Conservation (phyloP, 2,113 vertebrate genomes). For the Neodon shergylaensis region DNA sequence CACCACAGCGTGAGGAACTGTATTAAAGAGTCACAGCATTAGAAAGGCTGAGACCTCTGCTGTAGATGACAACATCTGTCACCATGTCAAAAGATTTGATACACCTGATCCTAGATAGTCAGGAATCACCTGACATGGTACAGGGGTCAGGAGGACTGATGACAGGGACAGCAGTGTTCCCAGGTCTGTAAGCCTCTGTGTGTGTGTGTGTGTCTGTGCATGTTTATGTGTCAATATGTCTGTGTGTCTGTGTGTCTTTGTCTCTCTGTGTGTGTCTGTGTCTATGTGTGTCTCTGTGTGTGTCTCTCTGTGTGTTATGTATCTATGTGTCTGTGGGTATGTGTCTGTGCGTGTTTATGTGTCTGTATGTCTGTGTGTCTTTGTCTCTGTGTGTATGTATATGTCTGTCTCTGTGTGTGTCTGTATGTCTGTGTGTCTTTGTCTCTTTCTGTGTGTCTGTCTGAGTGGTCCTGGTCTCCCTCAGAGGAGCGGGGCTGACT, state of each 20-base stretch:
- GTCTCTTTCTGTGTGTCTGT: background rate
- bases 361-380: accelerated
- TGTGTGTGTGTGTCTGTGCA: background rate
- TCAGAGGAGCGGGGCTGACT: background rate
- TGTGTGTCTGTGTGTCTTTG: background rate
- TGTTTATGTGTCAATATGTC: background rate
- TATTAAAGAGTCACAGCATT: background rate
- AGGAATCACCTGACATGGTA: background rate
- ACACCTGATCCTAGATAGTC: background rate
- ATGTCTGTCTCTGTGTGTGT: background rate
- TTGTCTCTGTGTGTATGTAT: accelerated
- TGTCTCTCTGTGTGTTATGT: background rate
- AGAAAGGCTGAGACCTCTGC: background rate
- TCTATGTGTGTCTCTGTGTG: background rate
- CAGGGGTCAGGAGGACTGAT: background rate
- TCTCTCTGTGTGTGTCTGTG: background rate
- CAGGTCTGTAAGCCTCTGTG: background rate
- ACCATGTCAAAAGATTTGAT: background rate
- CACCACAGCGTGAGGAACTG: background rate
- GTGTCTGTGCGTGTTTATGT: background rate
- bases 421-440: background rate
- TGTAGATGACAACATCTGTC: background rate
- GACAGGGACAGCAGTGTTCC: background rate
- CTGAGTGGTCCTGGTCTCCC: background rate
- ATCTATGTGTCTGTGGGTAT: background rate